Base-by-base conservation (phyloP, 2,797 vertebrate species). In the Channa striata region DNA sequence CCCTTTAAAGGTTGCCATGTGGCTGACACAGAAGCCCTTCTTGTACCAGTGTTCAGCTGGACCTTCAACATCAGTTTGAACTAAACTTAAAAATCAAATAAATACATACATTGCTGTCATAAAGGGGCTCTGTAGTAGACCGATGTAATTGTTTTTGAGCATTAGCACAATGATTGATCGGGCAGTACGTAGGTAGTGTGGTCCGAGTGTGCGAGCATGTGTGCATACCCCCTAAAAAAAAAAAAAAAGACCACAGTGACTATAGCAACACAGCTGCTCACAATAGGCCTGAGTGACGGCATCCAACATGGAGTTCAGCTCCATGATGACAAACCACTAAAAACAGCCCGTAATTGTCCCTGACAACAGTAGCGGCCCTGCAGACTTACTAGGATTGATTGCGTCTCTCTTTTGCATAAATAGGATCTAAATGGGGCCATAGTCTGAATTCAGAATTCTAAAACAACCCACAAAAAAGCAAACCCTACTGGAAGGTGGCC, bases 251-350 rank as follows among this genome's bases (percentile, higher is more conserved):
- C 61, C 64, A 7, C 74, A 83, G 67, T 23, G 79, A 83, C 81
- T 61, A 46, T 21, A 80, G 81, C 64, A 76, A 78, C 74, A 67
- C 77, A 82, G 81, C 78, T 85, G 80, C 66, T 79, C 68, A 83
- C 67, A 85, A 75, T 52, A 70, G 61, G 65, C 52, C 43, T 47
- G 73, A 86, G 52, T 75, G 80, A 84, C 39, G 48, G 67, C 63
- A 60, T 79, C 57, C 59, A 62, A 69, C 60, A 23, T 59, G 46
- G 47, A 78, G 63, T 58, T 76, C 72, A 78, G 50, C 51, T 74
- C 68, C 72, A 43, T 71, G 80, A 83, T 73, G 74, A 80, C 68
- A 83, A 74, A 81, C 77, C 76, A 70, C 60, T 70, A 73, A 57
- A 74, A 83, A 81, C 59, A 77, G 73, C 49, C 73, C 70, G 73